Base-by-base conservation (phyloP, 2,113 vertebrate species). In the Catharus bicknelli region DNA sequence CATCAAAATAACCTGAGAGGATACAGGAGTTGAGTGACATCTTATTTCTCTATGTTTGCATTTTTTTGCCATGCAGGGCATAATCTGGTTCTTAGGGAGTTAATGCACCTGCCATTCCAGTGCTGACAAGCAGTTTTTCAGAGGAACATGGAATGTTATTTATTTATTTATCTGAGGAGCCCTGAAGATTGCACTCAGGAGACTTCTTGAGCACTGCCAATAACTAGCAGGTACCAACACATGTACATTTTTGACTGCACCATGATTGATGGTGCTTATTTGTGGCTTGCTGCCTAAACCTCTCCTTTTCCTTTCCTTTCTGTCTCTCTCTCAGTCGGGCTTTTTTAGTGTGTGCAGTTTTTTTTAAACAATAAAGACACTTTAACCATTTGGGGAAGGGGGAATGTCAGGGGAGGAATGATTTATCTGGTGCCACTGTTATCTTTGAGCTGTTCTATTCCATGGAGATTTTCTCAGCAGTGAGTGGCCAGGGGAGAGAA, bases 231-330 rank as follows among this genome's bases (percentile, higher is more conserved):
- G 98, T 98, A 97, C 96, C 95, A 98, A 97, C 98, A 98, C 97
- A 95, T 98, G 98, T 98, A 98, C 97, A 96, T 95, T 96, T 96
- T 98, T 98, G 98, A 98, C 98, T 98, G 97, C 97, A 69, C 93
- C 93, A 97, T 98, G 98, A 99, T 98, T 99, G 98, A 99, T 99
- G 98, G 98, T 96, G 97, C 98, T 98, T 98, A 98, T 99, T 99
- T 98, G 98, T 98, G 98, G 98, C 98, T 98, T 98, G 86, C 88
- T 96, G 95, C 95, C 98, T 97, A 96, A 98, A 97, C 97, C 96
- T 96, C 94, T 97, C 96, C 94, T 87, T 94, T 96, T 81, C 66
- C 90, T 95, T 95, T 90, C 90, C 93, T 93, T 94, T 95, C 64
- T 94, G 73, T 94, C 86, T 89, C 57, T 68, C 91, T 95, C 34